Conservation (phyloP, 1,140 invertebrate species). For the Scylla paramamosain region DNA sequence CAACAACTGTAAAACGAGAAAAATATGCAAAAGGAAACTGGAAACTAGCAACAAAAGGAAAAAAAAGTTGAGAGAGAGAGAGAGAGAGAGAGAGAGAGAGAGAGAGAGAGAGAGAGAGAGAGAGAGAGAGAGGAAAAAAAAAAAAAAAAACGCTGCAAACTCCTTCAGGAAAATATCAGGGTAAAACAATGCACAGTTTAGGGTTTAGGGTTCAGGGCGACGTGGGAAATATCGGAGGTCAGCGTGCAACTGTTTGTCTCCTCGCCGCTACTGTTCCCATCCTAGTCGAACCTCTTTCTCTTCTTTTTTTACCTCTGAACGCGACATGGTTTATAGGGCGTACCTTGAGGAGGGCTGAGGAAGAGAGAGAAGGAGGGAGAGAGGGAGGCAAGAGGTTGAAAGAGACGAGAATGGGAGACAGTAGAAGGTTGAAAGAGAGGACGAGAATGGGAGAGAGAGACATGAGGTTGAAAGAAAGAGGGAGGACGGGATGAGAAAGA, state of each 20-base stretch:
- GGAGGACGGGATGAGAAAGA: too few relatives aligned
- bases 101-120: too few relatives aligned
- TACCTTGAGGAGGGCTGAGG: not conserved
- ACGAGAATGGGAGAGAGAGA: too few relatives aligned
- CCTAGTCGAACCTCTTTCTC: constrained; percentile 29
- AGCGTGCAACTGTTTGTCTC: not conserved
- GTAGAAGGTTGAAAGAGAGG: too few relatives aligned
- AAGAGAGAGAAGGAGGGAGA: too few relatives aligned
- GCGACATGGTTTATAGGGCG: constrained; percentile 36
- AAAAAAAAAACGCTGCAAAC: not conserved
- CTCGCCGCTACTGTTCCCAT: not conserved
- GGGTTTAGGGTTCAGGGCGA: not conserved
- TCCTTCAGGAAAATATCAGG: not conserved
- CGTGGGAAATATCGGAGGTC: not conserved
- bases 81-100: too few relatives aligned
- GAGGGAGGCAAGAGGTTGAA: too few relatives aligned
- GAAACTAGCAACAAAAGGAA: too few relatives aligned
- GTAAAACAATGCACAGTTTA: not conserved
- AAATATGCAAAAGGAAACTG: not conserved
- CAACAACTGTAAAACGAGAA: not conserved
- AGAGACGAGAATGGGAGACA: too few relatives aligned
- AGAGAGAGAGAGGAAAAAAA: not conserved
- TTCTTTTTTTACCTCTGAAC: constrained; percentile 42
- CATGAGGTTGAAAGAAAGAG: too few relatives aligned
- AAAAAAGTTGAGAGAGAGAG: too few relatives aligned